Evolutionary conservation across 92 coral and sea anemone species (phyloP).

Genomic region (Phenganax subtilis): DNA sequence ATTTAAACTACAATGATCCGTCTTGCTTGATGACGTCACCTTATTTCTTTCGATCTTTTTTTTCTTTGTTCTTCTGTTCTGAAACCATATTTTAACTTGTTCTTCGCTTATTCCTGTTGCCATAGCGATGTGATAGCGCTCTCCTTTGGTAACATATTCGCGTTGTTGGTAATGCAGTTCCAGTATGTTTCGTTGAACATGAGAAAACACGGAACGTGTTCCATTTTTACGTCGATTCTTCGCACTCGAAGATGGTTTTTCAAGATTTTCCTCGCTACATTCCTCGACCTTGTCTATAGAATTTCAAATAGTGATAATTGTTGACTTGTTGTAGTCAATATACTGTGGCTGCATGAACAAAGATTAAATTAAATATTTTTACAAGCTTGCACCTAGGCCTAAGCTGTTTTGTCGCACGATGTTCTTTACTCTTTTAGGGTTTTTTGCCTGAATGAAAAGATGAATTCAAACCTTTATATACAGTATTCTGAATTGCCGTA

Average conservation of each 20-base stretch:
- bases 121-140: slow-evolving; percentile 85
- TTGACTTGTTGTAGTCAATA: not conserved
- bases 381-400: no score
- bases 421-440: no score
- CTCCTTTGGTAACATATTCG: slow-evolving; percentile 84
- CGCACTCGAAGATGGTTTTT: not conserved
- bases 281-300: not conserved
- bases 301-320: not conserved
- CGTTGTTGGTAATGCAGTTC: slow-evolving; percentile 81
- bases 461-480: no score
- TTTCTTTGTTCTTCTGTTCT: slow-evolving; percentile 94
- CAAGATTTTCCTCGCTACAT: not conserved
- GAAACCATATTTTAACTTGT: slow-evolving; percentile 98
- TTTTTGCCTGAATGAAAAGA: no score
- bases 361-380: no score
- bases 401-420: no score
- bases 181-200: slow-evolving; percentile 82
- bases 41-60: slow-evolving; percentile 53
- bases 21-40: slow-evolving; percentile 39
- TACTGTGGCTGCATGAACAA: no score
- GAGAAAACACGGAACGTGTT: slow-evolving; percentile 89
- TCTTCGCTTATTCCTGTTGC: slow-evolving; percentile 85
- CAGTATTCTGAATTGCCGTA: no score
- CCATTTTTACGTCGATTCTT: slow-evolving; percentile 28
- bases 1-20: slow-evolving; percentile 6